Evolutionary conservation across 2,888 invertebrate genomes (phyloP).

Genomic region (Cerastis rubricosa): DNA sequence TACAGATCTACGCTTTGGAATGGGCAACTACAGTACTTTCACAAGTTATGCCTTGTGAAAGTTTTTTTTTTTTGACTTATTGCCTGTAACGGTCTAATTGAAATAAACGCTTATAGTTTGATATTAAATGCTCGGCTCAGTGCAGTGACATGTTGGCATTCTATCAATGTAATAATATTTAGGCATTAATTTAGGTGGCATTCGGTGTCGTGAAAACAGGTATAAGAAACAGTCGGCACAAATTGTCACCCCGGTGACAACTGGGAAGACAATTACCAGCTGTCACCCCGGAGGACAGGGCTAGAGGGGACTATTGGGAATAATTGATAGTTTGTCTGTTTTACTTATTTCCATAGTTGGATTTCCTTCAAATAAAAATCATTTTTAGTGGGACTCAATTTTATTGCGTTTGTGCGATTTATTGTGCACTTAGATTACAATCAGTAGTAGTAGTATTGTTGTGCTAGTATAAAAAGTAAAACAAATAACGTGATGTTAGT

Average conservation of each 20-base stretch:
- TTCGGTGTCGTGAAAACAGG: background rate
- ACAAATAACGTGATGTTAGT: conserved; percentile 31
- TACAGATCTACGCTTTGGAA: too few relatives aligned
- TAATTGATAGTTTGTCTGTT: too few relatives aligned
- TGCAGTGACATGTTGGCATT: background rate
- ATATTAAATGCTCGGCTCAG: background rate
- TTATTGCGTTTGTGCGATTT: conserved; percentile 38
- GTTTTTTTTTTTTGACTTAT: too few relatives aligned
- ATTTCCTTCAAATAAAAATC: conserved; percentile 27
- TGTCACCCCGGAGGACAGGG: too few relatives aligned
- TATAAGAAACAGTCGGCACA: too few relatives aligned
- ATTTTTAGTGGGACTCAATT: conserved; percentile 17
- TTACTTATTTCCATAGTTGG: background rate
- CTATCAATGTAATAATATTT: background rate
- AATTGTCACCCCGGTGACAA: too few relatives aligned
- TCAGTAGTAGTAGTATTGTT: conserved; percentile 18
- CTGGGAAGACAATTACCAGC: too few relatives aligned
- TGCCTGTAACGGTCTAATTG: too few relatives aligned
- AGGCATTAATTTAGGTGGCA: background rate
- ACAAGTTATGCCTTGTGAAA: too few relatives aligned
- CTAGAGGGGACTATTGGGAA: too few relatives aligned
- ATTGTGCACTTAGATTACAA: conserved; percentile 30
- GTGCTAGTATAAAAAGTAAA: conserved; percentile 8
- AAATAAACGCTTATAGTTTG: too few relatives aligned
- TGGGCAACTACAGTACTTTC: too few relatives aligned